A percentile compares a stretch with the other conserved stretches of the same genome.
Evolutionary conservation across 2,797 vertebrate species (phyloP).

Genomic region (Notolabrus celidotus): DNA sequence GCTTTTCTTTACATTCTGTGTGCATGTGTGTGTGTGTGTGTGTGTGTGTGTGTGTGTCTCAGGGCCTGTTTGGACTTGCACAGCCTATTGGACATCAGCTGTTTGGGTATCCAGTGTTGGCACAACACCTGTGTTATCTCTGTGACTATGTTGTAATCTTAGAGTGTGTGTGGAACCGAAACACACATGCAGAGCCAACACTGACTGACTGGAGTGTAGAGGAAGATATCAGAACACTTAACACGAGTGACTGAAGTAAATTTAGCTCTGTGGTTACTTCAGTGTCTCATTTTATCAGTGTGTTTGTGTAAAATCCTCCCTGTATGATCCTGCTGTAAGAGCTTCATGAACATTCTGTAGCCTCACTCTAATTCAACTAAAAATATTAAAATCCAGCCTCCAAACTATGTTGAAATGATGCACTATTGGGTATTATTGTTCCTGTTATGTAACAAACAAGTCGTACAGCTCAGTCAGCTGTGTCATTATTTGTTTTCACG

Average conservation of each 20-base stretch:
- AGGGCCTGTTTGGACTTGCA: conserved; percentile 6
- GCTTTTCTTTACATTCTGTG: not conserved
- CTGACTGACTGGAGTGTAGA: not conserved
- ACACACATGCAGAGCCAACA: not conserved
- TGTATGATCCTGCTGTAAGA: not conserved
- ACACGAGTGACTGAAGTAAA: not conserved
- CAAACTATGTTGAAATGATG: not conserved
- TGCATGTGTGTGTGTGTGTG: too few species aligned
- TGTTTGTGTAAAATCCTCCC: not conserved
- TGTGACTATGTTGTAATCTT: conserved; percentile 3
- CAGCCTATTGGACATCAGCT: conserved; percentile 5
- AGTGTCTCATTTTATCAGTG: not conserved
- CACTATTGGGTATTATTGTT: not conserved
- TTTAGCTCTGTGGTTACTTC: not conserved
- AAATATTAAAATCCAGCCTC: not conserved
- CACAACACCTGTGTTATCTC: not conserved
- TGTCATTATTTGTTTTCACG: not conserved
- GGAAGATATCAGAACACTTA: not conserved
- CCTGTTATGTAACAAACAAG: conserved; percentile 38
- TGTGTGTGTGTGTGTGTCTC: not conserved
- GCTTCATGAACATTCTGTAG: not conserved
- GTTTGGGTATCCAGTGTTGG: not conserved
- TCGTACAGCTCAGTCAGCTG: conserved; percentile 15
- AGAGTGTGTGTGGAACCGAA: not conserved
- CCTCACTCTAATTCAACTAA: not conserved